A percentile compares a stretch with the other conserved stretches of the same genome.
Evolutionary conservation across 2,113 vertebrate genomes (phyloP).

Genomic region (Haliaeetus leucogaster): DNA sequence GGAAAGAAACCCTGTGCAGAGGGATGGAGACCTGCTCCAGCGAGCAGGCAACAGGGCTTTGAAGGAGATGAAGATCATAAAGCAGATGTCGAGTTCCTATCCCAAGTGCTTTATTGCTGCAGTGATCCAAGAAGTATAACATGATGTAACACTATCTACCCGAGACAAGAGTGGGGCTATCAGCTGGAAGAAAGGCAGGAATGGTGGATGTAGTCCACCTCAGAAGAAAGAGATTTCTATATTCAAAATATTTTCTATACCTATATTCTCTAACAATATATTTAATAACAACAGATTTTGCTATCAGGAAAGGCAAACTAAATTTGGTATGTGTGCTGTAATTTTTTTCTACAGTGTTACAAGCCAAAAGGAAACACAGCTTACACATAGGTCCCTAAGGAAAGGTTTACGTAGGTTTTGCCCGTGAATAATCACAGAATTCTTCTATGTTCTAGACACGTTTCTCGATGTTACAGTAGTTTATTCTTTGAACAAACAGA

Average conservation of each 20-base stretch:
- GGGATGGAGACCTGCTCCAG: not conserved
- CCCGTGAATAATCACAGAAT: not conserved
- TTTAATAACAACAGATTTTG: not conserved
- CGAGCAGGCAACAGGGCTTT: not conserved
- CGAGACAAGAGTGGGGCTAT: rapidly evolving
- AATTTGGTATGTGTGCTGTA: not conserved
- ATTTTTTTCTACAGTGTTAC: not conserved
- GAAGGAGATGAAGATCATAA: not conserved
- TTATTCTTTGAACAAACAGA: not conserved
- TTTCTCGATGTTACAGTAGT: not conserved
- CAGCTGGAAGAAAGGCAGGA: not conserved
- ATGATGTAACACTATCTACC: not conserved
- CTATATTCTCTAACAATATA: not conserved
- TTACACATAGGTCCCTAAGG: not conserved
- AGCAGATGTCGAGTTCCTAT: not conserved
- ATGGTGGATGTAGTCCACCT: not conserved
- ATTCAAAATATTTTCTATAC: not conserved
- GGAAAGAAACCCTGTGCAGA: not conserved
- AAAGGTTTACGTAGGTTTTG: not conserved
- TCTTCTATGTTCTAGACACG: not conserved
- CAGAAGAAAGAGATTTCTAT: not conserved
- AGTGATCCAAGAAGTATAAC: not conserved
- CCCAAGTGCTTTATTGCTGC: not conserved
- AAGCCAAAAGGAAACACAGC: not conserved
- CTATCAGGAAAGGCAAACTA: not conserved